Base-by-base conservation (phyloP, 2,888 invertebrate species). In the Laspeyria flexula region DNA sequence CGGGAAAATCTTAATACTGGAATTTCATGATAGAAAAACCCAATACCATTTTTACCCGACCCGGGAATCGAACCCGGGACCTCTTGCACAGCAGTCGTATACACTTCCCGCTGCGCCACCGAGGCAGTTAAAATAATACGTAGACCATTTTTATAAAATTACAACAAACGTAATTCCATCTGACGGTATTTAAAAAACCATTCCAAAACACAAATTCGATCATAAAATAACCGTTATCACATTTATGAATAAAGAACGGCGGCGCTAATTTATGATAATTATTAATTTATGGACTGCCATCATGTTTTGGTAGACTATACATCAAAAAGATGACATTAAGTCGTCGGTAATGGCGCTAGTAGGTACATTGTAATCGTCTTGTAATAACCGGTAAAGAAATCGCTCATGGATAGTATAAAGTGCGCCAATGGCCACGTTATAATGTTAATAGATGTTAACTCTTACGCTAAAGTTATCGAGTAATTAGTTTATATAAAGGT, bases 381-480 rank as follows among this genome's bases (percentile, higher is more conserved):
- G 60, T 71, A 62, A 71, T 58, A 55, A 35, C 50, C 43, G 42
- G 52, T 63, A 46, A 70, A 68, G 59, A 72, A 72, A 72, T 60
- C 54, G 43, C 44, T 39, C 49, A 70, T 72, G 63, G 55, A 59
- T 64, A 68, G 60, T 62, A 60, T 70, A 66, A 50, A 43, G 59
- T 49, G 47, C 39, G 60, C 45, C 68, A 65, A 68, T 66, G 43
- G 46, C 49, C 53, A 57, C 54, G 60, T 71, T 67, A 72, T 70
- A 67, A 70, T 55, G 56, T 59, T 72, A 70, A 70, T 68, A 60
- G 73, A 57, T 62, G 65, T 60, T 68, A 70, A 72, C 58, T 59
- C 51, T 50, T 52, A 58, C 52, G 49, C 57, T 65, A 65, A 54
- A 51, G 48, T 54, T 66, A 56, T 62, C 33, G 46, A 43, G 57